These are phyloP conservation scores for Craterocephalus amniculus DNA, from an alignment of 2,797 vertebrate species.

Conservation along the genomic window DNA sequence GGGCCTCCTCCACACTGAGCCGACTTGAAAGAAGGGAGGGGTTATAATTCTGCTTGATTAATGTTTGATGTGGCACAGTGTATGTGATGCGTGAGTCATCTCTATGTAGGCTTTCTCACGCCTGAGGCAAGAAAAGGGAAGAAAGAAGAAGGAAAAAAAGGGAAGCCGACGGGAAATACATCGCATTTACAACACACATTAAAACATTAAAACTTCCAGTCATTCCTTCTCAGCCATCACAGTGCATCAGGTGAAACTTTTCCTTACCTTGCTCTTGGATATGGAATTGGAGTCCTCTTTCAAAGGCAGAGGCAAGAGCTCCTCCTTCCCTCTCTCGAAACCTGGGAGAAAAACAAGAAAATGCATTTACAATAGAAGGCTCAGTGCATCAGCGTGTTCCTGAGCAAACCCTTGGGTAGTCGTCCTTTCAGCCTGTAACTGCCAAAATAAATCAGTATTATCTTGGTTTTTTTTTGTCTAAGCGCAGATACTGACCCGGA, in stretches of 20 bases:
- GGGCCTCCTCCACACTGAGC: conserved; percentile 22
- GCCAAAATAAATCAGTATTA: too few relatives aligned
- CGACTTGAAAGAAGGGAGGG: conserved; percentile 4
- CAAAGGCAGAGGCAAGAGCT: conserved; percentile 83
- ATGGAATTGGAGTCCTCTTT: conserved; percentile 94
- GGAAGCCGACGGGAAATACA: conserved; percentile 4
- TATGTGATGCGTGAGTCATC: conserved; percentile 37
- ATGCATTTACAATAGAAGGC: conserved; percentile 7
- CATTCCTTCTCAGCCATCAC: neutral
- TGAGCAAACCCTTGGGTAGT: neutral
- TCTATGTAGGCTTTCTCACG: conserved; percentile 24
- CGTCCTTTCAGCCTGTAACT: neutral
- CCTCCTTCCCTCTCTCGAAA: conserved; percentile 94
- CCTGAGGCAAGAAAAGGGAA: conserved; percentile 32
- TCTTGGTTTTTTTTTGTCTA: too few relatives aligned
- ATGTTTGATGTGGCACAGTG: conserved; percentile 31
- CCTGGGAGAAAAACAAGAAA: conserved; percentile 78
- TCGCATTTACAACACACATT: conserved; percentile 32
- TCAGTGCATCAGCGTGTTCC: neutral
- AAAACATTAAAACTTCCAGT: neutral
- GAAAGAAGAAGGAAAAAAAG: conserved; percentile 14
- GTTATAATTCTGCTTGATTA: conserved; percentile 23
- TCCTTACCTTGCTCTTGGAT: conserved; percentile 96
- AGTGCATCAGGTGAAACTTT: neutral
- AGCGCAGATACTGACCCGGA: neutral